Evolutionary conservation across 2,888 invertebrate species (phyloP), one percentile per base, ranked within the genome.

Genomic region (Macrophya annulata): DNA sequence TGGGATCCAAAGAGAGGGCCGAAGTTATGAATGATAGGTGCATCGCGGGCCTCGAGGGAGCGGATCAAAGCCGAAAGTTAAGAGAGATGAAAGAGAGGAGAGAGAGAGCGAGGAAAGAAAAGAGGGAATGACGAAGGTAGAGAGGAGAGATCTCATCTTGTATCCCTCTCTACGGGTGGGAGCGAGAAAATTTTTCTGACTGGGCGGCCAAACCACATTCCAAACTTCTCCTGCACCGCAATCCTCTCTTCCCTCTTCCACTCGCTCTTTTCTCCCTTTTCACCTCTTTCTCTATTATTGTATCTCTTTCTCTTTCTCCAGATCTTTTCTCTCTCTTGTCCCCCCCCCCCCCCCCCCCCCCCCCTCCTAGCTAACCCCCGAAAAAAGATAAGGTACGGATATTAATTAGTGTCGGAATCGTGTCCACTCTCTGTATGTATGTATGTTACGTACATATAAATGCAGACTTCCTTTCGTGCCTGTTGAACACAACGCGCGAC

Each of bases 21-120:
- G 68, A 74, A 85, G 82, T 86, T 86, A 87, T 86, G 85, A 87
- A 87, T 86, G 87, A 87, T 88, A 85, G 83, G 83, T 65, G 83
- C 68, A 83, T 81, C 81, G 21, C 62, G 81, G 81, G 21, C 59
- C 55, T 59, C 59, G 62, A 81, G 86, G 84, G 81, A 74, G 81
- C 84, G 84, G 86, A 84, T 77, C 84, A 71, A 65, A 85, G 84
- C 82, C 51, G 31, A 55, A 74, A 74, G 74, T 74, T 21, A 31
- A 45, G 62, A 62, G 65, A 82, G 82, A 82, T 59, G 21, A 37
- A 68, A 40, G 65, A 37, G 21, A 45, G 17, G 45, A 82, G 31
- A 71, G 25, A 51, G n/a, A 81, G 81, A 17, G 9, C n/a, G n/a
- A n/a, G n/a, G n/a, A n/a, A n/a, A 40, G 12, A 25, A 62, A 1